Base-by-base conservation (phyloP, 2,797 vertebrate species). In the Cyprinodon diabolis region DNA sequence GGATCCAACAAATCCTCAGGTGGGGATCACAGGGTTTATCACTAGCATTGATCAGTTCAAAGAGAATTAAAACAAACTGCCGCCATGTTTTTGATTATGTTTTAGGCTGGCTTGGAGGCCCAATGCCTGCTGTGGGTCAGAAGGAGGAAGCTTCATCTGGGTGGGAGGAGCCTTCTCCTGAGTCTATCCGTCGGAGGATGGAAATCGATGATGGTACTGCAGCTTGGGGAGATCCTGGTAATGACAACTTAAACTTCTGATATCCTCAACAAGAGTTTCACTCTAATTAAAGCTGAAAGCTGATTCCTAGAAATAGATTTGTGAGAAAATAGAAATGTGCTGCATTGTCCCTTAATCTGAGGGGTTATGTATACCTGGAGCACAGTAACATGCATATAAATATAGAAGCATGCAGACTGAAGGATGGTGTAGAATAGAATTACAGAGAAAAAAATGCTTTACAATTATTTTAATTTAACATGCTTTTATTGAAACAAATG, bases 121-220 rank as follows among this genome's bases (percentile, higher is more conserved):
- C 97, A 0, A 94, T 97, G 35, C 96, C 97, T 1, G 87, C 96
- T 13, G 85, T 56, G 17, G 82, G 95, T 0, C 78, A 90, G 4
- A 98, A 97, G 90, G 96, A 97, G 56, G 96, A 97, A 78, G 93
- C 95, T 43, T 86, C 96, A 14, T 96, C 96, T 0, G 98, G 98
- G 65, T 99, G 98, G 98, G 98, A 99, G 92, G 98, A 99, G 78
- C 98, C 98, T 0, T 99, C 97, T 78, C 98, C 98, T 0, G 97
- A 99, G 86, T 98, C 97, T 30, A 92, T 98, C 69, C 96, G 97
- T 51, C 96, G 98, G 14, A 96, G 96, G 82, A 99, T 97, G 95
- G 97, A 98, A 89, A 98, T 99, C 0, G 98, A 99, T 72, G 97
- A 99, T 74, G 98, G 98, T 67, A 99, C 98, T 47, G 94, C 97